Percentiles rank a stretch among this genome's conserved stretches.
Conservation (phyloP, 2,888 invertebrate genomes). For the Lacanobia wlatinum region DNA sequence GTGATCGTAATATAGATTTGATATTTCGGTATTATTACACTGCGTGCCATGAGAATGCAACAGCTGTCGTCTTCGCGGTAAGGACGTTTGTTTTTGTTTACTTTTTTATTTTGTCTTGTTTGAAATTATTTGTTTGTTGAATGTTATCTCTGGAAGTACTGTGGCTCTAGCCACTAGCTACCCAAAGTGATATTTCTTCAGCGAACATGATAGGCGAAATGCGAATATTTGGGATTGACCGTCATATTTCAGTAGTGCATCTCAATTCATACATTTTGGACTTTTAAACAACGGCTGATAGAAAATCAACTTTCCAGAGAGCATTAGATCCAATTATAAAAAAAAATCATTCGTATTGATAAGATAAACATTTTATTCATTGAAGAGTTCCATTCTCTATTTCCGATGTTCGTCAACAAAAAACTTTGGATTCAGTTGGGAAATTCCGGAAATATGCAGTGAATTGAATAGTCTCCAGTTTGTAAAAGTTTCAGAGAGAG, state of each 20-base stretch:
- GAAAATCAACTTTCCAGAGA: no score
- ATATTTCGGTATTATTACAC: slow-evolving; percentile 54
- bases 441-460: slow-evolving; percentile 3
- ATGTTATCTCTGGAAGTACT: no score
- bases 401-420: background rate
- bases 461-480: background rate
- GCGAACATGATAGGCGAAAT: background rate
- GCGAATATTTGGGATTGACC: background rate
- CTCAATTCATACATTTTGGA: no score
- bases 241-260: no score
- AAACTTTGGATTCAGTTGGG: background rate
- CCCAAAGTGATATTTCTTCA: background rate
- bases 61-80: slow-evolving; percentile 31
- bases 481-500: background rate
- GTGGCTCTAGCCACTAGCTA: no score
- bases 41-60: slow-evolving; percentile 12
- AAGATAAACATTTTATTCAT: no score
- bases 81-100: slow-evolving; percentile 9
- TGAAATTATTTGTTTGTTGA: no score
- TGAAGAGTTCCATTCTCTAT: background rate
- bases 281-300: no score
- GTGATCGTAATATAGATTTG: slow-evolving; percentile 57
- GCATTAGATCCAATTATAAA: no score
- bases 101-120: background rate
- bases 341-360: no score